phyloP scores from a whole-genome alignment of 2,113 vertebrate genomes.

The Syngnathus scovelli region DNA sequence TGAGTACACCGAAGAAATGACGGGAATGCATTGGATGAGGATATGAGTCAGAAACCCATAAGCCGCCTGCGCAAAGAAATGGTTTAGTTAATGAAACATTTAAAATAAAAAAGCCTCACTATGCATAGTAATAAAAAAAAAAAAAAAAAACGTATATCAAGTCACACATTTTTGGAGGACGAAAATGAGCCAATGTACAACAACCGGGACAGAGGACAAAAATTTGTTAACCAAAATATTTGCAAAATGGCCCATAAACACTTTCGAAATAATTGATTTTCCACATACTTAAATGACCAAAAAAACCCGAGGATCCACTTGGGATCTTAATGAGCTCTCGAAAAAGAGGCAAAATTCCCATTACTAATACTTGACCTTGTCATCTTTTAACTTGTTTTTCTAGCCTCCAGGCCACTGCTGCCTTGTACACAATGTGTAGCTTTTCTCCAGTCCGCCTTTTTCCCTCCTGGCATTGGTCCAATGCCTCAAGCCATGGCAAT shows the following conservation, averaged over 20 bases:
- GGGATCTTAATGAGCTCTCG: not conserved
- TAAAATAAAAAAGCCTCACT: no score
- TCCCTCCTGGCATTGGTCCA: conserved; percentile 51
- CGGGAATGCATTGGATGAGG: no score
- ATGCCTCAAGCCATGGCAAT: conserved; percentile 32
- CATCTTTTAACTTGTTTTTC: conserved; percentile 50
- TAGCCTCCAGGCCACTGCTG: conserved; percentile 47
- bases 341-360: not conserved
- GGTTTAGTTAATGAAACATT: no score
- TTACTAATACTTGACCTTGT: conserved; percentile 46
- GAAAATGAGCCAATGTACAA: no score
- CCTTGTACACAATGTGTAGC: conserved; percentile 46
- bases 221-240: no score
- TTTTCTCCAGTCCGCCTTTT: conserved; percentile 39
- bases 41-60: no score
- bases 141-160: no score
- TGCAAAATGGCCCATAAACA: not conserved
- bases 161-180: no score
- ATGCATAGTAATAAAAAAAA: no score
- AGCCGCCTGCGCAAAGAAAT: no score
- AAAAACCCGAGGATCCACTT: not conserved
- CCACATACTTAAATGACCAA: not conserved
- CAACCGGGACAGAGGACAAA: no score
- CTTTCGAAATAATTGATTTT: not conserved
- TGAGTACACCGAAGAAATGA: no score